Evolutionary conservation across 2,888 invertebrate genomes (phyloP).

Genomic region (Epistrophella euchroma): DNA sequence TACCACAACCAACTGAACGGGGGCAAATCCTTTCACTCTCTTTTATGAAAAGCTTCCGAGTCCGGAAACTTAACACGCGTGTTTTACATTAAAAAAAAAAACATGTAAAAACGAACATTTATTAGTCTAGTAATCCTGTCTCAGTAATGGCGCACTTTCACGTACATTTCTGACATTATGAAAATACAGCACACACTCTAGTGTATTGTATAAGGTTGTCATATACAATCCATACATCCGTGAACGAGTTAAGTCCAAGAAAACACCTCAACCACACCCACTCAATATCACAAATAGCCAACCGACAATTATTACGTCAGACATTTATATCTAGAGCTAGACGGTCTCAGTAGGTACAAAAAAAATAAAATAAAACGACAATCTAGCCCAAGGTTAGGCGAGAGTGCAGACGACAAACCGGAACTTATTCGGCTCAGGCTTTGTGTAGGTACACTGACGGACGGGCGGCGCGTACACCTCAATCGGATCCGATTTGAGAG

Average conservation of each 20-base stretch:
- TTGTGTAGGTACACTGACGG: background rate
- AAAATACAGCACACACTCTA: slow-evolving; percentile 9
- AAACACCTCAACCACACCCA: slow-evolving; percentile 62
- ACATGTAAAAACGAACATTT: slow-evolving; percentile 32
- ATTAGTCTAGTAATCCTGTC: slow-evolving; percentile 59
- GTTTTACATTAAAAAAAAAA: slow-evolving; percentile 13
- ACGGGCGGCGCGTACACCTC: background rate
- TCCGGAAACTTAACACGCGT: slow-evolving; percentile 48
- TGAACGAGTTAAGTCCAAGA: slow-evolving; percentile 57
- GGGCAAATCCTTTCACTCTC: slow-evolving; percentile 44
- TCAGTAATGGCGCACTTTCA: slow-evolving; percentile 52
- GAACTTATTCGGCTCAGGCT: slow-evolving; percentile 51
- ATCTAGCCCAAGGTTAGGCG: slow-evolving; percentile 69
- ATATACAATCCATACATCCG: slow-evolving; percentile 72
- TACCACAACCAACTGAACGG: slow-evolving; percentile 9
- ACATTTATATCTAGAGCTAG: slow-evolving; percentile 31
- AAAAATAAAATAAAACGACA: slow-evolving; percentile 28
- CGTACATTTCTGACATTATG: slow-evolving; percentile 42
- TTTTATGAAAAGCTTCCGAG: slow-evolving; percentile 12
- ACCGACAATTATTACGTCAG: slow-evolving; percentile 51
- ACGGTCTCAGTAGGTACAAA: slow-evolving; percentile 17
- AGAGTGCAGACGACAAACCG: slow-evolving; percentile 57
- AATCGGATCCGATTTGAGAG: slow-evolving; percentile 20
- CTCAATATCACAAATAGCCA: slow-evolving; percentile 22
- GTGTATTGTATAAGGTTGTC: slow-evolving; percentile 14